Percentiles rank a stretch among this genome's conserved stretches.
Evolutionary conservation across 1,140 invertebrate genomes (phyloP).

Genomic region (Scaptomyza montana): DNA sequence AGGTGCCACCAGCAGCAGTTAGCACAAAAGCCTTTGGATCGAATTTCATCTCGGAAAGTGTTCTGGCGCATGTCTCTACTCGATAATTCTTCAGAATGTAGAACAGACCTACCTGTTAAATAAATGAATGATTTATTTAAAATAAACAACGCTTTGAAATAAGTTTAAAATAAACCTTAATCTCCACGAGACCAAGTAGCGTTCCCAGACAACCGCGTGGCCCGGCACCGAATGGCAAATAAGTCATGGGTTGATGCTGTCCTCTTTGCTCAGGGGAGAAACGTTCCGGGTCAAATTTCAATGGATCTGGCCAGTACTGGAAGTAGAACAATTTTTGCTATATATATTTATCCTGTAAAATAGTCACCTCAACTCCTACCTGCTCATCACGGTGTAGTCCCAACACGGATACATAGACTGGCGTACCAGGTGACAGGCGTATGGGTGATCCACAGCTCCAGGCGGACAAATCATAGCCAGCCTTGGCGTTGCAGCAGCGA

Average conservation of each 20-base stretch:
- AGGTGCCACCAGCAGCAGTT: slow-evolving; percentile 78
- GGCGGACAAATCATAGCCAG: slow-evolving; percentile 79
- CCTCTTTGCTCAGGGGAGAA: slow-evolving; percentile 83
- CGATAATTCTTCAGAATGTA: slow-evolving; percentile 84
- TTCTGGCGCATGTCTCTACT: slow-evolving; percentile 74
- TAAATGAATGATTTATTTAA: not conserved
- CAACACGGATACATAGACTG: slow-evolving; percentile 73
- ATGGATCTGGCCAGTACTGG: slow-evolving; percentile 82
- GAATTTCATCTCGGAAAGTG: slow-evolving; percentile 83
- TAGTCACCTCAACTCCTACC: slow-evolving; percentile 65
- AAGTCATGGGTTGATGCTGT: slow-evolving; percentile 78
- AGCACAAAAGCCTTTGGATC: slow-evolving; percentile 70
- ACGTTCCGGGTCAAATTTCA: slow-evolving; percentile 85
- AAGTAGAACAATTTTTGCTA: slow-evolving; percentile 70
- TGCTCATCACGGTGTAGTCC: slow-evolving; percentile 69
- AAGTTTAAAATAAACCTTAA: slow-evolving; percentile 83
- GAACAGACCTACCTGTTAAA: slow-evolving; percentile 84
- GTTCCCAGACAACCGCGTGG: slow-evolving; percentile 85
- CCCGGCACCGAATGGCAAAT: slow-evolving; percentile 84
- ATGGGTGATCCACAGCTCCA: slow-evolving; percentile 59
- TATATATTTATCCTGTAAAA: too few species aligned
- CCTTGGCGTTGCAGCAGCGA: slow-evolving; percentile 73
- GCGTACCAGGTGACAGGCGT: slow-evolving; percentile 55
- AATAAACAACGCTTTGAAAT: not conserved
- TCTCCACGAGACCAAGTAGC: slow-evolving; percentile 87